Evolutionary conservation across 2,797 vertebrate genomes (phyloP), one percentile per base, ranked within the genome.

Genomic region (Melanotaenia maccullochi): DNA sequence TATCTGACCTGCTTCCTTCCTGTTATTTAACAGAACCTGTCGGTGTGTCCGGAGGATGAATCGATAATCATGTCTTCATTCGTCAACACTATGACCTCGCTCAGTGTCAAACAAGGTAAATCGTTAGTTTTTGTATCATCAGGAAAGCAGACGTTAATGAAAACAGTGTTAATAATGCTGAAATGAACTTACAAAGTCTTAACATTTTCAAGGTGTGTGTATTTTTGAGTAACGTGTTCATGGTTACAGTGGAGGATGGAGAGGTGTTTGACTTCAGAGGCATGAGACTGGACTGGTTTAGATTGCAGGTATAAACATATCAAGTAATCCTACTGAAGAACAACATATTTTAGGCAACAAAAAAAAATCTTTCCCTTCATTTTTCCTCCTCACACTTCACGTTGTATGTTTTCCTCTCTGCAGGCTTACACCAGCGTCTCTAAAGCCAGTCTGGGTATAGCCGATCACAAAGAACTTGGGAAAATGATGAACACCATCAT

Each of bases 401-500:
- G 11, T 38, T 2, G 2, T 4, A 0, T 63, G 3, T 60, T 28
- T 33, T 11, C 22, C 22, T 24, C 3, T 55, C 65, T 68, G 3
- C 69, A 99, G 98, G 97, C 97, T 35, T 99, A 99, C 89, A 99
- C 97, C 60, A 99, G 98, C 20, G 98, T 99, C 65, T 98, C 97
- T 61, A 99, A 99, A 93, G 97, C 98, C 75, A 98, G 97, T 0
- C 95, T 99, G 40, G 92, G 97, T 25, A 96, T 99, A 20, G 95
- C 96, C 0, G 98, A 99, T 88, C 98, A 99, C 79, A 96, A 96
- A 82, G 98, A 99, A 87, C 96, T 99, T n/a, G 98, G 98, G 60
- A 99, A 99, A 85, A 99, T 99, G 97, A 99, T 99, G 97, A 99
- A 99, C 91, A 99, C 98, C 61, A 99, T 99, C 75, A 99, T 98